Evolutionary conservation across 2,888 invertebrate species (phyloP).

Genomic region (Pelosia muscerda): DNA sequence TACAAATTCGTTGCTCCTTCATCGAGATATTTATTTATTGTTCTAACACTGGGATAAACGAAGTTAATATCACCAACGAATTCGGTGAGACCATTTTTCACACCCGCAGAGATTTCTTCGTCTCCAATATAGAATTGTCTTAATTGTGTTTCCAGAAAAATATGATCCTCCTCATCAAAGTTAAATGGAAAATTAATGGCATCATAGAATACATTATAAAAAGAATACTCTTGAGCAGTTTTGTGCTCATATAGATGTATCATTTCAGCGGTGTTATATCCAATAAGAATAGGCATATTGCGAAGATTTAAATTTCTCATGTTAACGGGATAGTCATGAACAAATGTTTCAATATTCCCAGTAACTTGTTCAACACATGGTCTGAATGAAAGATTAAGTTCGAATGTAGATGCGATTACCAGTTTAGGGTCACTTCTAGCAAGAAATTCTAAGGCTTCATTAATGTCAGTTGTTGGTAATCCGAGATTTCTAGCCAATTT

Average conservation of each 20-base stretch:
- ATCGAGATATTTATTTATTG: slow-evolving; percentile 57
- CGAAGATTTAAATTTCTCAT: slow-evolving; percentile 39
- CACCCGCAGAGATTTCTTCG: slow-evolving; percentile 37
- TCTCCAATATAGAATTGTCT: slow-evolving; percentile 69
- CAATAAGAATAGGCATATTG: slow-evolving; percentile 55
- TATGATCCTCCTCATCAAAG: slow-evolving; percentile 45
- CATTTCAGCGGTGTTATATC: slow-evolving; percentile 56
- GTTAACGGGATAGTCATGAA: slow-evolving; percentile 57
- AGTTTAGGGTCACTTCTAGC: slow-evolving; percentile 51
- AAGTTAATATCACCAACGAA: slow-evolving; percentile 63
- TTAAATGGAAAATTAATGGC: slow-evolving; percentile 47
- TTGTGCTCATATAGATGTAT: slow-evolving; percentile 30
- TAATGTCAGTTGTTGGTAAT: slow-evolving; percentile 48
- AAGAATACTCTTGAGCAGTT: slow-evolving; percentile 37
- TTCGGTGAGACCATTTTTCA: slow-evolving; percentile 50
- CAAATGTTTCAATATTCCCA: slow-evolving; percentile 52
- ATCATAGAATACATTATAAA: slow-evolving; percentile 41
- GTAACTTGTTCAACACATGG: slow-evolving; percentile 65
- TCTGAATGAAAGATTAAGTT: slow-evolving; percentile 44
- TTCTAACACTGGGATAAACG: slow-evolving; percentile 54
- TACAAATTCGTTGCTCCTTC: slow-evolving; percentile 56
- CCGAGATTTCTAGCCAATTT: slow-evolving; percentile 60
- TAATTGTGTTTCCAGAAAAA: slow-evolving; percentile 52
- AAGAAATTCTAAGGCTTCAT: slow-evolving; percentile 63
- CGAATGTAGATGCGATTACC: slow-evolving; percentile 55